Evolutionary conservation across 2,113 vertebrate genomes (phyloP).

Genomic region (Otocyon megalotis): DNA sequence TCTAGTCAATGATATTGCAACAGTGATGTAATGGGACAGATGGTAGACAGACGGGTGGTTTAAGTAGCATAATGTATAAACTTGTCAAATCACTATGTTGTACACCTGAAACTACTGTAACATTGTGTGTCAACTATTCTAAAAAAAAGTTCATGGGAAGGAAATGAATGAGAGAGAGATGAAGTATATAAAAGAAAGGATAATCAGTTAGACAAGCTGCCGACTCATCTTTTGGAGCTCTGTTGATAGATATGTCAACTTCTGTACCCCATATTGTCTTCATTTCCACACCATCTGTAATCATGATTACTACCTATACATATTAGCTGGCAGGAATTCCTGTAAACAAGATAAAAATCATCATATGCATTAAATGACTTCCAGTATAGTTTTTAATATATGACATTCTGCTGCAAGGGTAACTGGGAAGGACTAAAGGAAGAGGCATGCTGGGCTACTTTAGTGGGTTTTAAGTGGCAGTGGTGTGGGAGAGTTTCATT

Average conservation of each 20-base stretch:
- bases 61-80: not conserved
- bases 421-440: constrained; percentile 29
- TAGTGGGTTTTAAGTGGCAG: not conserved
- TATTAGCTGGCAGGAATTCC: not conserved
- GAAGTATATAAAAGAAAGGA: not conserved
- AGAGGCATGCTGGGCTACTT: not conserved
- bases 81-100: not conserved
- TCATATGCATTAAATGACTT: constrained; percentile 16
- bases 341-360: constrained; percentile 33
- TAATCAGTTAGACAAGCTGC: not conserved
- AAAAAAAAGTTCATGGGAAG: not conserved
- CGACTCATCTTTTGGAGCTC: not conserved
- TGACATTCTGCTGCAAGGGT: constrained; percentile 25
- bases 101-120: not conserved
- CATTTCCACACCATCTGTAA: not conserved
- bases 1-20: not conserved
- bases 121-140: not conserved
- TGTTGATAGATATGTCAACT: not conserved
- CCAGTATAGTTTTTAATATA: constrained; percentile 26
- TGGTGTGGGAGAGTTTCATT: constrained; percentile 57
- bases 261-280: not conserved
- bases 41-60: not conserved
- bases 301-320: not conserved
- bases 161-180: constrained; percentile 28
- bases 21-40: not conserved